Percentiles rank a stretch among this genome's conserved stretches.
These are phyloP conservation scores for Melinaea menophilus DNA, from an alignment of 2,888 invertebrate genomes.

Conservation along the genomic window DNA sequence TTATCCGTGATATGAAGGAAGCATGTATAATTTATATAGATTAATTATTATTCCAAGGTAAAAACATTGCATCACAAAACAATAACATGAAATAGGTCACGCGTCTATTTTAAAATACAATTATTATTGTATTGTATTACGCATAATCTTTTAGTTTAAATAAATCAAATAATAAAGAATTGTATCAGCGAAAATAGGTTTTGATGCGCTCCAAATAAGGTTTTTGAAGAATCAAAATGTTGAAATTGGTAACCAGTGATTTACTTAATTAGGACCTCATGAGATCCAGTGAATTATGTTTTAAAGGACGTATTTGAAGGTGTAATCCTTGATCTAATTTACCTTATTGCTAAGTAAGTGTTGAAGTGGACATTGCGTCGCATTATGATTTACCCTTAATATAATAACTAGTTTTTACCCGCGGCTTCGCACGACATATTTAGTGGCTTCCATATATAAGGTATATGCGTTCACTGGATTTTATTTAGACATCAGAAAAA, in stretches of 20 bases:
- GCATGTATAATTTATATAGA: too few species aligned
- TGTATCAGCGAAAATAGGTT: too few species aligned
- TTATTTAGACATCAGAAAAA: too few species aligned
- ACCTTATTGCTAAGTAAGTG: constrained; percentile 13
- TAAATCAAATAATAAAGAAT: constrained; percentile 4
- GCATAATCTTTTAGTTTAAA: constrained; percentile 11
- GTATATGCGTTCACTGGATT: too few species aligned
- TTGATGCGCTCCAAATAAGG: too few species aligned
- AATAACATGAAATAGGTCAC: constrained; percentile 19
- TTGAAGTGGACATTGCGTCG: neutral
- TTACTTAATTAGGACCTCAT: neutral
- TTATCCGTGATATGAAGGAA: too few species aligned
- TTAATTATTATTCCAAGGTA: neutral
- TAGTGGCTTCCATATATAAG: too few species aligned
- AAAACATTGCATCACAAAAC: constrained; percentile 13
- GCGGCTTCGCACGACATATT: too few species aligned
- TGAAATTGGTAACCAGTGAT: neutral
- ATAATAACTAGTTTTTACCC: neutral
- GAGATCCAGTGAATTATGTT: neutral
- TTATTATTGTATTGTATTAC: constrained; percentile 23
- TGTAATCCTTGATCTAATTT: constrained; percentile 24
- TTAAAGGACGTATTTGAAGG: constrained; percentile 21
- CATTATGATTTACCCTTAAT: neutral
- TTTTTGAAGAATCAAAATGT: too few species aligned
- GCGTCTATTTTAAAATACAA: constrained; percentile 25